Percentiles rank a stretch among this genome's conserved stretches.
These are phyloP conservation scores for Aphis craccivora DNA, from an alignment of 1,140 invertebrate genomes.

Conservation along the genomic window DNA sequence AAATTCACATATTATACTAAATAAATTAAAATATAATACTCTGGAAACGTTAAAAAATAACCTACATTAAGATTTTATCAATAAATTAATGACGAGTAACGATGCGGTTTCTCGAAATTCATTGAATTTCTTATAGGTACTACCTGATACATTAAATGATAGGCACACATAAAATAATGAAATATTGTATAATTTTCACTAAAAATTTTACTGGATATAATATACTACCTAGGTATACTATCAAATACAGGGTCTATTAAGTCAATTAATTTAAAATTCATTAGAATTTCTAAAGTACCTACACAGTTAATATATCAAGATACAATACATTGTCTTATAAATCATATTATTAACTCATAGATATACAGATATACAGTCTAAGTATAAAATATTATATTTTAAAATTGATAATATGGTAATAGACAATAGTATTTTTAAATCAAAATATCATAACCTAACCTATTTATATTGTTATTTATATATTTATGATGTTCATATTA, in stretches of 20 bases:
- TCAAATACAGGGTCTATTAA: neutral
- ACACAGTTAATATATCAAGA: neutral
- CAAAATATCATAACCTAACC: neutral
- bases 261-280: neutral
- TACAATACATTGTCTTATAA: neutral
- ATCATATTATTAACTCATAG: neutral
- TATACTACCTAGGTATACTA: neutral
- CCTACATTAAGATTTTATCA: neutral
- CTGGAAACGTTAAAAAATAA: neutral
- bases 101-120: neutral
- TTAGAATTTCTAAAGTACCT: neutral
- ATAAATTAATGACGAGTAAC: neutral
- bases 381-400: neutral
- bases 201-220: neutral
- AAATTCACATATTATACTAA: neutral
- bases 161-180: neutral
- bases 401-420: neutral
- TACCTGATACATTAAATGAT: neutral
- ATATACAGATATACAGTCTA: neutral
- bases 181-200: slow-evolving; percentile 7
- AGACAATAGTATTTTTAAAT: neutral
- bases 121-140: neutral
- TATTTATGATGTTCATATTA: neutral
- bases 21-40: neutral
- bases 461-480: too few relatives aligned